Conservation (phyloP, 2,113 vertebrate genomes). For the Phrynosoma platyrhinos region DNA sequence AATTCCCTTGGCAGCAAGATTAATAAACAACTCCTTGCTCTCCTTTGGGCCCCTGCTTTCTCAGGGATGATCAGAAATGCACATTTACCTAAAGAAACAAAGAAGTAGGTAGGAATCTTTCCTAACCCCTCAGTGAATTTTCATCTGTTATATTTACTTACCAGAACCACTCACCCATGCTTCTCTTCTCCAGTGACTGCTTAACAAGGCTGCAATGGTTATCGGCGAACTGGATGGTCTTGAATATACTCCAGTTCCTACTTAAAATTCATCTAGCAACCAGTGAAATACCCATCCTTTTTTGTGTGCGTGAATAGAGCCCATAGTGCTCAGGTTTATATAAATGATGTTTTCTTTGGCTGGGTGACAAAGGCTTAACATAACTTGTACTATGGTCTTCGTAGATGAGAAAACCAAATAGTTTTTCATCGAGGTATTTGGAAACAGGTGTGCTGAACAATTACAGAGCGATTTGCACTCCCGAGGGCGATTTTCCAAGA, state of each 20-base stretch:
- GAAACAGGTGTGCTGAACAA: constrained; percentile 81
- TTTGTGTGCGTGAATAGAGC: constrained; percentile 75
- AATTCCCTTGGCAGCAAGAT: constrained; percentile 11
- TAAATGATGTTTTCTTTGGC: constrained; percentile 81
- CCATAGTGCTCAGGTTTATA: constrained; percentile 77
- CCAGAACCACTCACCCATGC: constrained; percentile 22
- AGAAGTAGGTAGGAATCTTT: background rate
- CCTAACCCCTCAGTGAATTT: background rate
- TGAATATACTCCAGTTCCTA: constrained; percentile 62
- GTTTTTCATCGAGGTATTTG: constrained; percentile 81
- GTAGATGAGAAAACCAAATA: constrained; percentile 80
- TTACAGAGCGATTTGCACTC: constrained; percentile 74
- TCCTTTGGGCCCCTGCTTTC: constrained; percentile 19
- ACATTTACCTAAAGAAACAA: background rate
- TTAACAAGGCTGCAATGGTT: constrained; percentile 29
- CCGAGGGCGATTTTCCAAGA: constrained; percentile 70
- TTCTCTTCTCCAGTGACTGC: constrained; percentile 23
- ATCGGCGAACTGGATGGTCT: constrained; percentile 35
- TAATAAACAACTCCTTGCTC: constrained; percentile 4
- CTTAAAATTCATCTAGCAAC: constrained; percentile 75
- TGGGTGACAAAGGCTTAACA: constrained; percentile 77
- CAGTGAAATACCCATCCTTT: constrained; percentile 69
- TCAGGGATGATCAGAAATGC: background rate
- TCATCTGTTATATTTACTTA: background rate
- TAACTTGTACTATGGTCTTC: constrained; percentile 77